Conservation (phyloP, 2,797 vertebrate species). For the Crax fasciolata region DNA sequence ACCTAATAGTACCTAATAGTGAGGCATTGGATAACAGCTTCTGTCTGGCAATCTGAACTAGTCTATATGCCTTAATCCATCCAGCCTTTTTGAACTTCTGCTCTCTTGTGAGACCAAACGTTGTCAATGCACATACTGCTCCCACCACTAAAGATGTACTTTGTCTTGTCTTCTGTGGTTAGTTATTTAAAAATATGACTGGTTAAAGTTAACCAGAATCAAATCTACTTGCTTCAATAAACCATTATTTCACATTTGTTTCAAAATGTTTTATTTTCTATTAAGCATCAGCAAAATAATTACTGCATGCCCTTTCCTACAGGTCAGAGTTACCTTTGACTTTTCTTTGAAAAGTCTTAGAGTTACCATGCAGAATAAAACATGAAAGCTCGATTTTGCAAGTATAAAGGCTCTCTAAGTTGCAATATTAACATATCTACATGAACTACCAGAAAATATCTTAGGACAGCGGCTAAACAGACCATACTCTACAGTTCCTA, state of each 20-base stretch:
- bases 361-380: not conserved
- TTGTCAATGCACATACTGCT: not conserved
- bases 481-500: not conserved
- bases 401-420: not conserved
- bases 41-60: not conserved
- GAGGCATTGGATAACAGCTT: not conserved
- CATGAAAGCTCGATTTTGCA: not conserved
- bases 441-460: not conserved
- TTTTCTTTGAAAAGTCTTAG: conserved; percentile 1
- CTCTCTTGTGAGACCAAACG: not conserved
- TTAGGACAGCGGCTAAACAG: not conserved
- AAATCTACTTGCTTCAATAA: not conserved
- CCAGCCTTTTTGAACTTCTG: not conserved
- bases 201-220: not conserved
- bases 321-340: not conserved
- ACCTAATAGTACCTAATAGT: no score
- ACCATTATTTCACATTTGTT: not conserved
- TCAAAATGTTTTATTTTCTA: not conserved
- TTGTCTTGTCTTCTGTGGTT: not conserved
- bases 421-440: not conserved
- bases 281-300: not conserved
- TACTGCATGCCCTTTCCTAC: not conserved
- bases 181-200: not conserved
- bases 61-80: not conserved
- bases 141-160: not conserved